Conservation (phyloP, 2,797 vertebrate species). For the Perodicticus potto region DNA sequence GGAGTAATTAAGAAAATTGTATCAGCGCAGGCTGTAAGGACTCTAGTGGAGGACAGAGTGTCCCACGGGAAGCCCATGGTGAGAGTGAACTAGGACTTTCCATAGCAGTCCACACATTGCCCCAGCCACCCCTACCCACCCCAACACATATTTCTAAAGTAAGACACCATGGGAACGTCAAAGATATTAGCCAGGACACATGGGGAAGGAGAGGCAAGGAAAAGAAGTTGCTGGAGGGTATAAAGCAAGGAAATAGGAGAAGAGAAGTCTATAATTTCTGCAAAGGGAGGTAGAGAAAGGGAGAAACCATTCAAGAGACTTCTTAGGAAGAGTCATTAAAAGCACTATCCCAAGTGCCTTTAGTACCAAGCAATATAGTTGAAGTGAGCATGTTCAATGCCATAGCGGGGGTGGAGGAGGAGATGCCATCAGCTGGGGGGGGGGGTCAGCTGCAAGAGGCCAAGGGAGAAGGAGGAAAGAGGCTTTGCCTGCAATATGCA, state of each 20-base stretch:
- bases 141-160: background rate
- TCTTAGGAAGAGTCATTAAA: background rate
- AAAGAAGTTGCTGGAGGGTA: background rate
- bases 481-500: background rate
- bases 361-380: background rate
- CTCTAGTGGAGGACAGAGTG: background rate
- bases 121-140: background rate
- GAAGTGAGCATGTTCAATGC: background rate
- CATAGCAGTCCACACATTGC: background rate
- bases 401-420: rapidly evolving
- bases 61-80: background rate
- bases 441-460: background rate
- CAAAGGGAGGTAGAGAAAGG: background rate
- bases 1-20: background rate
- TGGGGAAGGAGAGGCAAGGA: background rate
- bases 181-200: background rate
- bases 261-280: background rate
- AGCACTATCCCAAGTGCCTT: background rate
- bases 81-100: background rate
- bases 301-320: background rate
- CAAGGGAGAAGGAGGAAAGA: background rate
- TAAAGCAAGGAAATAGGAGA: background rate
- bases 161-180: background rate
- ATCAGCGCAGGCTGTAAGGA: background rate
- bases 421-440: background rate